phyloP scores from a whole-genome alignment of 92 coral and sea anemone genomes.

The Umimayanthus kanabou region DNA sequence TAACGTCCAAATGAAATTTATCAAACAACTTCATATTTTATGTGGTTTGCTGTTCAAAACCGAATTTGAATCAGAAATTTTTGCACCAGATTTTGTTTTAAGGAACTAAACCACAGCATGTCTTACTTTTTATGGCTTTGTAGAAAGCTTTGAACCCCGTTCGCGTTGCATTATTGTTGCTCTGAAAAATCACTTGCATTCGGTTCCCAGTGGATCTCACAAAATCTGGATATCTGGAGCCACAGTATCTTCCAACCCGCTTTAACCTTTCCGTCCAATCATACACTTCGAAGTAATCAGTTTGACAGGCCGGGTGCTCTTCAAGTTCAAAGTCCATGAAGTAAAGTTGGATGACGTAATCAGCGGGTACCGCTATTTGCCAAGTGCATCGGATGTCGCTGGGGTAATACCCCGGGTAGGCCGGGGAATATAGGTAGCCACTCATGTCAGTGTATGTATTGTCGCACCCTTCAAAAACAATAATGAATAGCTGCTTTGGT shows the following conservation, averaged over 20 bases:
- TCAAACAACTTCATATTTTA: no score
- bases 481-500: neutral
- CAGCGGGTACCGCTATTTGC: slow-evolving; percentile 50
- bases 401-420: slow-evolving; percentile 58
- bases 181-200: slow-evolving; percentile 55
- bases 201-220: slow-evolving; percentile 60
- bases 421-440: slow-evolving; percentile 63
- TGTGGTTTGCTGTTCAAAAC: no score
- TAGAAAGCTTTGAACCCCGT: slow-evolving; percentile 68
- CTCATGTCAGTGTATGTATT: slow-evolving; percentile 31
- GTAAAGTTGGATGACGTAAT: slow-evolving; percentile 51
- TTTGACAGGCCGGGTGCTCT: slow-evolving; percentile 67
- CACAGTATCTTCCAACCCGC: slow-evolving; percentile 70
- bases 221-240: slow-evolving; percentile 65
- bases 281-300: slow-evolving; percentile 60
- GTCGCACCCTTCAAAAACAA: slow-evolving; percentile 46
- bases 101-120: no score
- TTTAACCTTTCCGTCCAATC: slow-evolving; percentile 32
- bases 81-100: neutral
- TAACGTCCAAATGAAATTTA: no score
- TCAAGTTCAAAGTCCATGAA: slow-evolving; percentile 71
- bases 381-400: slow-evolving; percentile 55
- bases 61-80: no score
- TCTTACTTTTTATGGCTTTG: slow-evolving; percentile 56
- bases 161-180: slow-evolving; percentile 49